Conservation (phyloP, 1,140 invertebrate genomes). For the Tribolium madens region DNA sequence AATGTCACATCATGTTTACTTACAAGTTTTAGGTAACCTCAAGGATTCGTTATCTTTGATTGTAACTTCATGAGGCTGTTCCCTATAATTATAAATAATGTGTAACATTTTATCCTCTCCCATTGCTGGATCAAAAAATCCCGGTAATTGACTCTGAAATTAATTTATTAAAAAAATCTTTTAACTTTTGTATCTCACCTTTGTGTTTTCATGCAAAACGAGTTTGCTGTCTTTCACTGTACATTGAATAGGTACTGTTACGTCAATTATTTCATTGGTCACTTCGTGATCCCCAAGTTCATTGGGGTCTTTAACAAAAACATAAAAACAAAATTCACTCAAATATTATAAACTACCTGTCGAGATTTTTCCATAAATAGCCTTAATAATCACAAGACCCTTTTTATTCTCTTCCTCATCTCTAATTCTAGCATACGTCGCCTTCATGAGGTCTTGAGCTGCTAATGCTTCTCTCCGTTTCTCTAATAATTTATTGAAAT, state of each 20-base stretch:
- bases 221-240: constrained; percentile 92
- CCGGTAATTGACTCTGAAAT: constrained; percentile 90
- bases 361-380: constrained; percentile 79
- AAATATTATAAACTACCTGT: constrained; percentile 46
- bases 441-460: constrained; percentile 89
- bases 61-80: constrained; percentile 82
- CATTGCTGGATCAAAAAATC: constrained; percentile 96
- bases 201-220: constrained; percentile 85
- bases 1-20: constrained; percentile 43
- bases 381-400: constrained; percentile 88
- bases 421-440: constrained; percentile 81
- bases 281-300: constrained; percentile 60
- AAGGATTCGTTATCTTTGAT: constrained; percentile 83
- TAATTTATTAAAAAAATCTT: constrained; percentile 42
- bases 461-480: constrained; percentile 86
- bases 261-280: constrained; percentile 83
- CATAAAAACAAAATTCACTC: constrained; percentile 20
- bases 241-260: constrained; percentile 93
- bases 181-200: constrained; percentile 72
- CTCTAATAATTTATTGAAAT: constrained; percentile 80
- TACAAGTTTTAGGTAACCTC: constrained; percentile 76
- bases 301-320: constrained; percentile 43
- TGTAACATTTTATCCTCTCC: constrained; percentile 92
- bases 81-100: constrained; percentile 88
- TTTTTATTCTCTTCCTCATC: constrained; percentile 82